Conservation (phyloP, 2,113 vertebrate genomes). For the Vimba vimba region DNA sequence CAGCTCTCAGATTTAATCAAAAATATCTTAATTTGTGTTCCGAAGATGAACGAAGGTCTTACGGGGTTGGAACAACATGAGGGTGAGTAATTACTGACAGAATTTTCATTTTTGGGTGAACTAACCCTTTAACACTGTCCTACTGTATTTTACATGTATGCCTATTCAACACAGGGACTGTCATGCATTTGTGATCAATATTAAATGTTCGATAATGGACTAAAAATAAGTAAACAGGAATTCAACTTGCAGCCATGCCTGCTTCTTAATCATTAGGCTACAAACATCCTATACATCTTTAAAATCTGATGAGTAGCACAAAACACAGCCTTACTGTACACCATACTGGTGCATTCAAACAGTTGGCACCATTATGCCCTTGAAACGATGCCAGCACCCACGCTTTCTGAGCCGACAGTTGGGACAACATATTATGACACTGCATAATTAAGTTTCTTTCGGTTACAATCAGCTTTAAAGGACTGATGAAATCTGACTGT, state of each 20-base stretch:
- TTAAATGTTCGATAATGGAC: not conserved
- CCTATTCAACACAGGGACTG: not conserved
- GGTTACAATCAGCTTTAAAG: conserved; percentile 12
- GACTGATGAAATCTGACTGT: not conserved
- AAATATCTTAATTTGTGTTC: too few species aligned
- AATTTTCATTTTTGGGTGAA: too few species aligned
- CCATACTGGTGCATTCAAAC: conserved; percentile 1
- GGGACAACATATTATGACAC: conserved; percentile 36
- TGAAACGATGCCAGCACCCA: not conserved
- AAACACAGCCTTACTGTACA: not conserved
- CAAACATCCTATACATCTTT: not conserved
- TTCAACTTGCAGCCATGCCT: not conserved
- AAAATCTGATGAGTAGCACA: not conserved
- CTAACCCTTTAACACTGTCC: too few species aligned
- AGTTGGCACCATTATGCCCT: not conserved
- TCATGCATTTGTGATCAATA: not conserved
- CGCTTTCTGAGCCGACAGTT: conserved; percentile 22
- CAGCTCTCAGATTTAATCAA: too few species aligned
- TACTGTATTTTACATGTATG: too few species aligned
- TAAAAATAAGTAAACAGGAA: not conserved
- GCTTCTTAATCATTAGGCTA: not conserved
- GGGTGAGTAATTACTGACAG: too few species aligned
- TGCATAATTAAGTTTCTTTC: conserved; percentile 15
- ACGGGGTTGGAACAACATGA: too few species aligned
- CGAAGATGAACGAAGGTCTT: too few species aligned